Evolutionary conservation across 2,888 invertebrate species (phyloP).

Genomic region (Teleiodes luculella): DNA sequence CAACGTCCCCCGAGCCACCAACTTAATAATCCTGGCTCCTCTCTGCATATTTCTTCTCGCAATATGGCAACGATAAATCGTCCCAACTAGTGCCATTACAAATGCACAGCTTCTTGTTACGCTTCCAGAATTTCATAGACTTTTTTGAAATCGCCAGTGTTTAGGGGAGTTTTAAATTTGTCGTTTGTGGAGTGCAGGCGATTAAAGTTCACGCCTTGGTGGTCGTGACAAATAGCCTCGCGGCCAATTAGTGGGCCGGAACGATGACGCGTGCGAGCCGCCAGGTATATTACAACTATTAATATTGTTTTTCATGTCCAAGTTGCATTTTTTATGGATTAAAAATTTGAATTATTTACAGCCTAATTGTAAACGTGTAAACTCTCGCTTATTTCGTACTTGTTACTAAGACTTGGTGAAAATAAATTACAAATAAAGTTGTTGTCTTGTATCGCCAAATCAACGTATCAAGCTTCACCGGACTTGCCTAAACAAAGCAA

Average conservation of each 20-base stretch:
- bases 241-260: slow-evolving; percentile 7
- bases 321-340: too few species aligned
- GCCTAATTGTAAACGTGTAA: too few species aligned
- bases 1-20: not conserved
- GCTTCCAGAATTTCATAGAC: slow-evolving; percentile 14
- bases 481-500: too few species aligned
- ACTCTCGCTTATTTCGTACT: too few species aligned
- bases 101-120: not conserved
- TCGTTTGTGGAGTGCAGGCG: slow-evolving; percentile 7
- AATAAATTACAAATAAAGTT: too few species aligned
- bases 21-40: not conserved
- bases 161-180: slow-evolving; percentile 10
- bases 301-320: not conserved
- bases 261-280: not conserved
- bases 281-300: not conserved
- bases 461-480: too few species aligned
- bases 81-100: slow-evolving; percentile 11
- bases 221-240: slow-evolving; percentile 12
- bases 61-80: slow-evolving; percentile 10
- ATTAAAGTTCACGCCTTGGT: slow-evolving; percentile 14
- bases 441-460: too few species aligned
- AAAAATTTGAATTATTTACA: too few species aligned
- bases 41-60: slow-evolving; percentile 7
- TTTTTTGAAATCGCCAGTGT: slow-evolving; percentile 7
- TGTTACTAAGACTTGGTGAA: too few species aligned